Percentiles rank a stretch among this genome's conserved stretches.
Evolutionary conservation across 2,113 vertebrate species (phyloP).

Genomic region (Corydoras maculifer): DNA sequence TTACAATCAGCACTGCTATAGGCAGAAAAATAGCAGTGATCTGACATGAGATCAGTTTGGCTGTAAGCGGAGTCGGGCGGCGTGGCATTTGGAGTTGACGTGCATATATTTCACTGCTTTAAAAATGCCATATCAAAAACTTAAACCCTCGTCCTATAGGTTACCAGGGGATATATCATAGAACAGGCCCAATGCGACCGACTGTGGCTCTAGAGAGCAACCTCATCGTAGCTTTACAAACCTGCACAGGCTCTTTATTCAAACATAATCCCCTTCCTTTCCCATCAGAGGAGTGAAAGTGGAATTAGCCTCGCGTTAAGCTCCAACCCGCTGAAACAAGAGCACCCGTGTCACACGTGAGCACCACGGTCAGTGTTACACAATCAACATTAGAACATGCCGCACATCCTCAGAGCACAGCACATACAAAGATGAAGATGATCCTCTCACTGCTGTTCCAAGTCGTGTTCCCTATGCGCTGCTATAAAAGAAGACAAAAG

Average conservation of each 20-base stretch:
- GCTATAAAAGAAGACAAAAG: neutral
- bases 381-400: neutral
- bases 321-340: conserved; percentile 16
- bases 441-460: too few species aligned
- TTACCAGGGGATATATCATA: too few species aligned
- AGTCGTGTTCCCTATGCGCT: neutral
- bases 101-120: too few species aligned
- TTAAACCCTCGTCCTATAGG: too few species aligned
- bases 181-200: too few species aligned
- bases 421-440: too few species aligned
- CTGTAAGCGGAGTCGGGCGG: too few species aligned
- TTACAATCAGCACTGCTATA: neutral
- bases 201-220: too few species aligned
- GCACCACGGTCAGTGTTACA: conserved; percentile 1
- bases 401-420: conserved; percentile 3
- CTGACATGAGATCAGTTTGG: too few species aligned
- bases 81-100: too few species aligned
- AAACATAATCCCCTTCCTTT: conserved; percentile 26
- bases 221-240: neutral
- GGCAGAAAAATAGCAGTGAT: neutral
- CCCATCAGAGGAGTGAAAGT: conserved; percentile 36
- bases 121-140: too few species aligned
- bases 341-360: neutral
- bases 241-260: neutral
- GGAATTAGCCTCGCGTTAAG: conserved; percentile 38